phyloP scores from a whole-genome alignment of 2,888 invertebrate species.

The Pyrrhia umbra region DNA sequence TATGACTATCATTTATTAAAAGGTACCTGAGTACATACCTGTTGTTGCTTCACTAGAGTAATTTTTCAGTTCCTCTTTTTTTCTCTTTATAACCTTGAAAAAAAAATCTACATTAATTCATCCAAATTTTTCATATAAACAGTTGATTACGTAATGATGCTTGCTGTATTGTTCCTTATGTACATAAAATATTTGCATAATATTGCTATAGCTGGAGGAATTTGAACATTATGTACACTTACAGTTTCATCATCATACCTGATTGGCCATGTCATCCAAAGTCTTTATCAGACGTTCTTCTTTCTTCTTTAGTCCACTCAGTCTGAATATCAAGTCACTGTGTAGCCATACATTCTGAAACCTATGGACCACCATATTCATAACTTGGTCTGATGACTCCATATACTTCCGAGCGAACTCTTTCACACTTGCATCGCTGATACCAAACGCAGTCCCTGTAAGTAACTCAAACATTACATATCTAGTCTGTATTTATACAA shows the following conservation, averaged over 20 bases:
- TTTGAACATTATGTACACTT: no score
- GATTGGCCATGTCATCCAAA: slow-evolving; percentile 31
- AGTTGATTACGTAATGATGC: not conserved
- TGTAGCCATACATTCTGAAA: slow-evolving; percentile 45
- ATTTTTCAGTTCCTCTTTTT: slow-evolving; percentile 41
- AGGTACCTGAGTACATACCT: slow-evolving; percentile 14
- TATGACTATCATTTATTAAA: not conserved
- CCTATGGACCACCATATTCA: slow-evolving; percentile 28
- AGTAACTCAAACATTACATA: no score
- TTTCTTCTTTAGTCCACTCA: slow-evolving; percentile 40
- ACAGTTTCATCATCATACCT: no score
- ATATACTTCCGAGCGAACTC: slow-evolving; percentile 41
- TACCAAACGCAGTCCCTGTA: slow-evolving; percentile 49
- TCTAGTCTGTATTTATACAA: no score
- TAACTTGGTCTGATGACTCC: slow-evolving; percentile 30
- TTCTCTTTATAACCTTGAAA: slow-evolving; percentile 46
- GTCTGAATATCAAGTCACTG: slow-evolving; percentile 30
- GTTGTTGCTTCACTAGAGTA: not conserved
- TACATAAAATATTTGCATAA: no score
- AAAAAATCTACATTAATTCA: not conserved
- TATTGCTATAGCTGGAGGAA: no score
- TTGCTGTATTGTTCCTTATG: no score
- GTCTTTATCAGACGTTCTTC: slow-evolving; percentile 36
- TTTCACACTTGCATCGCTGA: slow-evolving; percentile 28
- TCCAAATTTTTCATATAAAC: not conserved